These are phyloP conservation scores for Eupithecia subfuscata DNA, from an alignment of 2,888 invertebrate genomes.

Conservation along the genomic window DNA sequence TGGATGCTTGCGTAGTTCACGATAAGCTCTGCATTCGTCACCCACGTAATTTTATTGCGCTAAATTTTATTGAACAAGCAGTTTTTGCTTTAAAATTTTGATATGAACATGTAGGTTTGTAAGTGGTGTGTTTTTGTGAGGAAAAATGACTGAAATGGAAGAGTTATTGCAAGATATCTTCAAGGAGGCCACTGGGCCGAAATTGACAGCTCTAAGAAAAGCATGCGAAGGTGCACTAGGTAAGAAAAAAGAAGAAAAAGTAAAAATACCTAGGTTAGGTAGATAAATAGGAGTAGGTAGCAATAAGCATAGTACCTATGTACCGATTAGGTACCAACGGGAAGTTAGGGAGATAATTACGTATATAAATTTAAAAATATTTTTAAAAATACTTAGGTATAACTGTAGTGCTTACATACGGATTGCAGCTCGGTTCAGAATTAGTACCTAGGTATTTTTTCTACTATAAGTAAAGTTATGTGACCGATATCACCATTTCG, in stretches of 20 bases:
- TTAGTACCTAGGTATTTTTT: not conserved
- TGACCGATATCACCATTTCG: not conserved
- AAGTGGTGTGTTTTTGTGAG: constrained; percentile 35
- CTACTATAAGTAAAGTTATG: not conserved
- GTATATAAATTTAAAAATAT: not conserved
- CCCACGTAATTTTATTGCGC: constrained; percentile 53
- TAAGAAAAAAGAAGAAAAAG: constrained; percentile 56
- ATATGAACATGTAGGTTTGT: constrained; percentile 22
- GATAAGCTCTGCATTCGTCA: constrained; percentile 65
- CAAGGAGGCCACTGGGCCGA: constrained; percentile 92
- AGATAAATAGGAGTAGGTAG: not conserved
- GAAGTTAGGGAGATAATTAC: not conserved
- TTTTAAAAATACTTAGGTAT: no score
- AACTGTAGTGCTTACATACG: not conserved
- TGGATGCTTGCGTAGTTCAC: constrained; percentile 53
- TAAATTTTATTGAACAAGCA: not conserved
- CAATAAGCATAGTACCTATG: not conserved
- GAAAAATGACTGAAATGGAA: constrained; percentile 84
- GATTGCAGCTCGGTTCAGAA: not conserved
- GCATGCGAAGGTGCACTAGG: constrained; percentile 95
- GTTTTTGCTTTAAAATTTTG: not conserved
- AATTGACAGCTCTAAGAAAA: constrained; percentile 89
- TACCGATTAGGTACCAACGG: not conserved
- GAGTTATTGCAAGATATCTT: constrained; percentile 92
- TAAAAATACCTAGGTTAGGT: not conserved